phyloP scores from a whole-genome alignment of 2,113 vertebrate genomes.

The Ictalurus punctatus region DNA sequence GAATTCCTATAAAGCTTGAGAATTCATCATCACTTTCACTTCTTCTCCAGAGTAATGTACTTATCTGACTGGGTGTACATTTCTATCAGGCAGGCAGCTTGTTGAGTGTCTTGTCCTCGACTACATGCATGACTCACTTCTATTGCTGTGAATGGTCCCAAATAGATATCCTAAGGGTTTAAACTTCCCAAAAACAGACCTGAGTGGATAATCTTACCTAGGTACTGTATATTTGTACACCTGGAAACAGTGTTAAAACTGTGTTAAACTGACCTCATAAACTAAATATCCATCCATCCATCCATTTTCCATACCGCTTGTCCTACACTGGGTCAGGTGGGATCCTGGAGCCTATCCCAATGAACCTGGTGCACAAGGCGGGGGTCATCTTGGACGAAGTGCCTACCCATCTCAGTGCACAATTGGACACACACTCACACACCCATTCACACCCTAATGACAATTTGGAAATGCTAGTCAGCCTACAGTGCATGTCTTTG shows the following conservation, averaged over 20 bases:
- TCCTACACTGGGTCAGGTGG: too few relatives aligned
- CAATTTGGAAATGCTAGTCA: too few relatives aligned
- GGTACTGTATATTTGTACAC: not conserved
- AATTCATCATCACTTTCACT: not conserved
- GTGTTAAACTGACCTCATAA: not conserved
- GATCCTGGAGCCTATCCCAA: too few relatives aligned
- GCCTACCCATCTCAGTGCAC: too few relatives aligned
- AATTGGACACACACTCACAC: too few relatives aligned
- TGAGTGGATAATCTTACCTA: not conserved
- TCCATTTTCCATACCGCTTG: too few relatives aligned
- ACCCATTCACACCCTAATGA: too few relatives aligned
- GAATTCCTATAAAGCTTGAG: not conserved
- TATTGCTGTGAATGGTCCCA: not conserved
- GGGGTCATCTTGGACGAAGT: too few relatives aligned
- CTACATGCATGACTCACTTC: not conserved
- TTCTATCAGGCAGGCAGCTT: not conserved
- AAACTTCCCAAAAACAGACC: too few relatives aligned
- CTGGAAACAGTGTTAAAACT: not conserved
- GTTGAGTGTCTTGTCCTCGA: not conserved
- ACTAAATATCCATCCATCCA: not conserved
- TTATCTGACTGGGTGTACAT: not conserved
- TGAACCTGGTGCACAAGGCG: too few relatives aligned
- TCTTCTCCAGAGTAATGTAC: not conserved
- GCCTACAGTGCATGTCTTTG: too few relatives aligned
- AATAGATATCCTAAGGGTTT: not conserved